Evolutionary conservation across 2,888 invertebrate genomes (phyloP), one percentile per base, ranked within the genome.

Genomic region (Aleiodes leptofemur): DNA sequence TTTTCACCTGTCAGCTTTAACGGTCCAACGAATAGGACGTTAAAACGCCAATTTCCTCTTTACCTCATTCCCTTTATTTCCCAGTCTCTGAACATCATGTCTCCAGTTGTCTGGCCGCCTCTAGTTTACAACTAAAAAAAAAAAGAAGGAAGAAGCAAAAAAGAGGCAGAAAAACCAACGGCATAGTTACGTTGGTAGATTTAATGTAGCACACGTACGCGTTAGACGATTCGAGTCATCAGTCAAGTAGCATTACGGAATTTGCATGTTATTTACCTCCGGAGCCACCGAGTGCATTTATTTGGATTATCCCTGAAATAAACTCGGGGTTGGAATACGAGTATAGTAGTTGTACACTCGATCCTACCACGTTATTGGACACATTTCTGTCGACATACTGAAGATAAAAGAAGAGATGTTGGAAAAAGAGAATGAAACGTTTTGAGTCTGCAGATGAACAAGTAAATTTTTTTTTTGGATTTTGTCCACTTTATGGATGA

Each of bases 281-380:
- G 86, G 84, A 86, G 86, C 86, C 85, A 85, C 87, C 85, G 86
- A 89, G 89, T 89, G 89, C 89, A 89, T 89, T 89, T 89, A 89
- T 89, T 89, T 89, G 89, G 89, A 89, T 89, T 89, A 89, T 89
- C 89, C 87, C 86, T 86, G 79, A 88, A 88, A 89, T 88, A 89
- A 89, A 88, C 86, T 87, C 86, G 85, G 85, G 84, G 82, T 82
- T 64, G 64, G 59, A 64, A 64, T 38, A 29, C 16, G 14, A 43
- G 31, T 81, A 83, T 79, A 79, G 48, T 69, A 61, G 55, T 72
- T 11, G 55, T 72, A 16, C 70, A 68, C 66, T 70, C 50, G 75
- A 43, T 50, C 66, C 69, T 71, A 64, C 56, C 64, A 16, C n/a
- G 69, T 70, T 66, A 57, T 57, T 73, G 73, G 72, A 72, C 71